A percentile compares a stretch with the other conserved stretches of the same genome.
Evolutionary conservation across 2,113 vertebrate genomes (phyloP).

Genomic region (Pseudonaja textilis): DNA sequence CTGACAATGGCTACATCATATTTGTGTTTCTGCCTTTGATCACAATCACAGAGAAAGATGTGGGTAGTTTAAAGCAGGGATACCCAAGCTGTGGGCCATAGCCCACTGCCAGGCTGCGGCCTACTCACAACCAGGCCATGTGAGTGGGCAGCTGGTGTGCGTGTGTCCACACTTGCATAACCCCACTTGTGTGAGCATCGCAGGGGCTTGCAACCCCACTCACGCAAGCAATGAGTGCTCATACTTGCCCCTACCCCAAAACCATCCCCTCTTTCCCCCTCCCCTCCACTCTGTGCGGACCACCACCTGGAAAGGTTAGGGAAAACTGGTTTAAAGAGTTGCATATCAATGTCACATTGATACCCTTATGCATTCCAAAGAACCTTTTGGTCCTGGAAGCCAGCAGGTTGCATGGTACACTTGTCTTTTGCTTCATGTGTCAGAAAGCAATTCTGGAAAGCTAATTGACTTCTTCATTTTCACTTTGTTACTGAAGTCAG

Average conservation of each 20-base stretch:
- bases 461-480: slow-evolving; percentile 41
- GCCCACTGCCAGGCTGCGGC: too few species aligned
- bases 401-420: neutral
- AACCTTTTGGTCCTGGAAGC: neutral
- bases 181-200: too few species aligned
- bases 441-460: slow-evolving; percentile 19
- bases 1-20: neutral
- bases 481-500: slow-evolving; percentile 46
- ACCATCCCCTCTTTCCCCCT: too few species aligned
- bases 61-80: neutral
- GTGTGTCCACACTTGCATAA: too few species aligned
- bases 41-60: neutral
- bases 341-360: neutral
- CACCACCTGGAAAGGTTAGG: too few species aligned
- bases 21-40: neutral
- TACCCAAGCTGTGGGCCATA: too few species aligned
- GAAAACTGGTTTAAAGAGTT: neutral
- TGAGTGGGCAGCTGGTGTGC: too few species aligned
- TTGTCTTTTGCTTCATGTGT: slow-evolving; percentile 16
- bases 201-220: too few species aligned
- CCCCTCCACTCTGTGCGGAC: too few species aligned
- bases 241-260: too few species aligned
- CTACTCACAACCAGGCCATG: too few species aligned
- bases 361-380: neutral
- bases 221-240: too few species aligned